Evolutionary conservation across 2,888 invertebrate genomes (phyloP).

Genomic region (Smittia sp.): DNA sequence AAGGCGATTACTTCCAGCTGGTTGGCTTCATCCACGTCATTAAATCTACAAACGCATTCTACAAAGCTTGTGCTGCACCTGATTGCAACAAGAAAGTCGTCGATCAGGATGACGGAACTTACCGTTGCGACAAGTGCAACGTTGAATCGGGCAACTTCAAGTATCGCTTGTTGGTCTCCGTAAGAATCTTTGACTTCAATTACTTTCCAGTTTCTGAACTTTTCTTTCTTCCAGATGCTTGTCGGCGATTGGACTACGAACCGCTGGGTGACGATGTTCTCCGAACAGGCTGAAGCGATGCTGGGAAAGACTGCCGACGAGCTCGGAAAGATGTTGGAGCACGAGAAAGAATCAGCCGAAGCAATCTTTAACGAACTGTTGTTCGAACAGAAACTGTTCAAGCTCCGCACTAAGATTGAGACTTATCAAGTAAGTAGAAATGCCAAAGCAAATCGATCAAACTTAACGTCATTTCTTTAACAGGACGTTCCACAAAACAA

Average conservation of each 20-base stretch:
- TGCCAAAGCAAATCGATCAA: too few species aligned
- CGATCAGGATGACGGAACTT: conserved; percentile 83
- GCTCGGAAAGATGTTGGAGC: conserved; percentile 71
- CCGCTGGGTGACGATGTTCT: conserved; percentile 90
- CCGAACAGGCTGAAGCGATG: conserved; percentile 74
- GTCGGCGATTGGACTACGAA: conserved; percentile 84
- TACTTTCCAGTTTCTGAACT: background rate
- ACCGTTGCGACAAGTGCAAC: conserved; percentile 93
- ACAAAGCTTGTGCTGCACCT: conserved; percentile 85
- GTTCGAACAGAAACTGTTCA: conserved; percentile 79
- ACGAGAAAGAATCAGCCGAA: conserved; percentile 64
- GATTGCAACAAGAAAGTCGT: conserved; percentile 94
- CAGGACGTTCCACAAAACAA: conserved; percentile 81
- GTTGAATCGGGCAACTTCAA: conserved; percentile 80
- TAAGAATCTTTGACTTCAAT: conserved; percentile 57
- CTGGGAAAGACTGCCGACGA: conserved; percentile 67
- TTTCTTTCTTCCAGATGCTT: conserved; percentile 62
- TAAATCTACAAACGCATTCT: conserved; percentile 78
- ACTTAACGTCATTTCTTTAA: too few species aligned
- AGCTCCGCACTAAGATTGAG: conserved; percentile 85
- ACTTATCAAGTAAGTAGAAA: too few species aligned
- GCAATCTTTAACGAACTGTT: conserved; percentile 69
- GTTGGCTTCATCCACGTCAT: conserved; percentile 77
- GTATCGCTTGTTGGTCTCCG: conserved; percentile 76
- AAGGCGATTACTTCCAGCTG: conserved; percentile 76